phyloP scores from a whole-genome alignment of 2,113 vertebrate genomes.

The Hassar affinis region DNA sequence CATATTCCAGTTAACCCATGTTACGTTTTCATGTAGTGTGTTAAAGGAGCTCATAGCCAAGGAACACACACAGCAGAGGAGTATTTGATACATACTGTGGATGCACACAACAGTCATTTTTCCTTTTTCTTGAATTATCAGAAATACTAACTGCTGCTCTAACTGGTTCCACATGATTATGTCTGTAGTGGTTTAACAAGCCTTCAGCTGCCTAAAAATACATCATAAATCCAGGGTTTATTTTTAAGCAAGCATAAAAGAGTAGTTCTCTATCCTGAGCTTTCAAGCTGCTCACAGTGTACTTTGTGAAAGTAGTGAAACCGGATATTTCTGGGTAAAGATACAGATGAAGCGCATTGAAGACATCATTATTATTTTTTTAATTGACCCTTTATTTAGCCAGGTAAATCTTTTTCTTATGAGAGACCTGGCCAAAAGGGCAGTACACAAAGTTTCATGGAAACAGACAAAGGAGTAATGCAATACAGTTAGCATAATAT shows the following conservation, averaged over 20 bases:
- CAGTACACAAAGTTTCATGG: not conserved
- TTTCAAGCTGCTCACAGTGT: not conserved
- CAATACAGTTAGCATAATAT: not conserved
- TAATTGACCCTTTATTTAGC: not conserved
- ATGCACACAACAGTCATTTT: not conserved
- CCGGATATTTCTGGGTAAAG: not conserved
- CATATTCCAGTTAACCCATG: not conserved
- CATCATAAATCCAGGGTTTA: slow-evolving; percentile 11
- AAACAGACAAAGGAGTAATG: not conserved
- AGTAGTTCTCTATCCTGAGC: not conserved
- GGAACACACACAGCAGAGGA: not conserved
- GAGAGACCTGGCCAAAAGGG: not conserved
- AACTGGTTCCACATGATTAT: not conserved
- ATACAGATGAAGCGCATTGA: not conserved
- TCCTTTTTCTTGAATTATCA: not conserved
- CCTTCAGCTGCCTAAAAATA: not conserved
- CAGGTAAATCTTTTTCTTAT: not conserved
- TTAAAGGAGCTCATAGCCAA: not conserved
- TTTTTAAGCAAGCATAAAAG: not conserved
- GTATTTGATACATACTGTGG: not conserved
- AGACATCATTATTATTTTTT: not conserved
- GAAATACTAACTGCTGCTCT: not conserved
- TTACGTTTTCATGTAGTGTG: not conserved
- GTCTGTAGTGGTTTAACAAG: not conserved
- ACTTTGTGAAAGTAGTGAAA: not conserved